phyloP scores from a whole-genome alignment of 2,797 vertebrate species.

The Chaetophractus vellerosus region DNA sequence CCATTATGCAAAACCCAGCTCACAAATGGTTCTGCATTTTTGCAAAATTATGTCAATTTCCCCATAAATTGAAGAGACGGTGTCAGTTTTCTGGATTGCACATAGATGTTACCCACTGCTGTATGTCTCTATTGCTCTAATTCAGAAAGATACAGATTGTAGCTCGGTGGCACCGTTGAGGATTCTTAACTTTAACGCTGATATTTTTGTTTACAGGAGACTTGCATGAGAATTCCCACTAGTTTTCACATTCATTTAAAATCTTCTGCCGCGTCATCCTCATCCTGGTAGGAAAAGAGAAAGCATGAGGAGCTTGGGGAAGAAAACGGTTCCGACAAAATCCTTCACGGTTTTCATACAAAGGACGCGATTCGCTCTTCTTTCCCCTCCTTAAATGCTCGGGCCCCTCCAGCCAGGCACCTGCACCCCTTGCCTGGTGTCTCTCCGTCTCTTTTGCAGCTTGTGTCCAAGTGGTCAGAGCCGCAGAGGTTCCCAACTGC shows the following conservation, averaged over 20 bases:
- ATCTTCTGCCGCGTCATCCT: conserved; percentile 78
- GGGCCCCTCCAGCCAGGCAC: neutral
- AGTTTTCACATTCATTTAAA: conserved; percentile 84
- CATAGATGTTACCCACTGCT: conserved; percentile 85
- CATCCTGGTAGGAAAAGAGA: conserved; percentile 9
- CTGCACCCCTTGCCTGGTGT: neutral
- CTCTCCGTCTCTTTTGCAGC: conserved; percentile 60
- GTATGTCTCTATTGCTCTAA: conserved; percentile 87
- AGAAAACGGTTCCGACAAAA: conserved; percentile 77
- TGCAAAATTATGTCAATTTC: conserved; percentile 91
- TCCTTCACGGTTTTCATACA: conserved; percentile 74
- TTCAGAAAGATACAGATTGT: conserved; percentile 88
- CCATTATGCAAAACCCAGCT: conserved; percentile 93
- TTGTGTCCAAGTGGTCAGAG: conserved; percentile 62
- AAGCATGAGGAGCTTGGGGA: conserved; percentile 61
- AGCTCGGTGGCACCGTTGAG: conserved; percentile 89
- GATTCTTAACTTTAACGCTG: conserved; percentile 90
- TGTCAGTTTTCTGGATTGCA: conserved; percentile 90
- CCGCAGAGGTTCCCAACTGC: conserved; percentile 81
- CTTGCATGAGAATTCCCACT: conserved; percentile 85
- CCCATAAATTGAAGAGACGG: conserved; percentile 90
- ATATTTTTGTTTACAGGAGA: conserved; percentile 88
- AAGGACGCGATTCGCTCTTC: neutral
- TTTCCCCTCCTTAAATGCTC: neutral
- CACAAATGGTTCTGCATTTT: conserved; percentile 91